Conservation (phyloP, 1,140 invertebrate species). For the Rhyzopertha dominica region DNA sequence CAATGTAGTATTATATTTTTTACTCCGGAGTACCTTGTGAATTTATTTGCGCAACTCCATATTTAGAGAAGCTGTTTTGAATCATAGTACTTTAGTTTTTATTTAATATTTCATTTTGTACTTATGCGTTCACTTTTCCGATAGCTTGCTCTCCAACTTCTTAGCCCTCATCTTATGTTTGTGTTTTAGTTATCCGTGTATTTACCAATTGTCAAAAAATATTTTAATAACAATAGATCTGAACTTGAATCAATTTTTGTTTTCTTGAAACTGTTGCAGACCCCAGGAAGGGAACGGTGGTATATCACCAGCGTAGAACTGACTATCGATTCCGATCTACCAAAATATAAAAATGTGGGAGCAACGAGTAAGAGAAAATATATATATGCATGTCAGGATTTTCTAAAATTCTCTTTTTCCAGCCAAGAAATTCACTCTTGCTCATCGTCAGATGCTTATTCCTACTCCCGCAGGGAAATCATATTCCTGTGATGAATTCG, state of each 20-base stretch:
- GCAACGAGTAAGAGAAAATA: conserved; percentile 5
- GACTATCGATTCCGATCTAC: conserved; percentile 50
- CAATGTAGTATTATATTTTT: too few species aligned
- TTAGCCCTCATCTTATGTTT: too few species aligned
- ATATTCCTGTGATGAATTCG: conserved; percentile 68
- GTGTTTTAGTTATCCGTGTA: too few species aligned
- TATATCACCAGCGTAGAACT: conserved; percentile 71
- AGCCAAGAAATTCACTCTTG: background rate
- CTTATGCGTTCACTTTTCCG: conserved; percentile 9
- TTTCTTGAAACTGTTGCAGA: conserved; percentile 53
- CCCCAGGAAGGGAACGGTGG: conserved; percentile 79
- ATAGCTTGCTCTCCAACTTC: too few species aligned
- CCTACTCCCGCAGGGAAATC: conserved; percentile 82
- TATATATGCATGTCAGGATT: background rate
- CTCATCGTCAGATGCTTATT: conserved; percentile 63
- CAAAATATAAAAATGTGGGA: conserved; percentile 22
- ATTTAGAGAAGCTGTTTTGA: too few species aligned
- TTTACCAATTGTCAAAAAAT: too few species aligned
- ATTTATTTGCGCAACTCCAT: too few species aligned
- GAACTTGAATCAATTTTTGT: too few species aligned
- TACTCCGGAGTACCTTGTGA: too few species aligned
- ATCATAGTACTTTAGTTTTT: too few species aligned
- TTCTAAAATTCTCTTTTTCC: conserved; percentile 1
- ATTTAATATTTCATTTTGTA: conserved; percentile 11
- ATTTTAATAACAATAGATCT: too few species aligned